These are phyloP conservation scores for Thunnus maccoyii DNA, from an alignment of 2,113 vertebrate species.

Conservation along the genomic window DNA sequence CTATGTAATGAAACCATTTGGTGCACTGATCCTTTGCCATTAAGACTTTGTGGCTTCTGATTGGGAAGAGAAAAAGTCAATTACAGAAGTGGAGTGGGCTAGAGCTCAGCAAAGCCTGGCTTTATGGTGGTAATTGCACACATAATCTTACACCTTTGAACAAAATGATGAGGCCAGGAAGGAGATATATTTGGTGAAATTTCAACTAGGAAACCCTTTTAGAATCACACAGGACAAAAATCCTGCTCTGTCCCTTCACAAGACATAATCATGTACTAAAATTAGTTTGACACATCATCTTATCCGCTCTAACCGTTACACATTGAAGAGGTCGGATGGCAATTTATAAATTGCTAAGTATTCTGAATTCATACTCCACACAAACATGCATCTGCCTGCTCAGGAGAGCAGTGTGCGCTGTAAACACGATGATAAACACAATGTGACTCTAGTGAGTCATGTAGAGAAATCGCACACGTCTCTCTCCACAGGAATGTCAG, in stretches of 20 bases:
- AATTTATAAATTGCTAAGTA: neutral
- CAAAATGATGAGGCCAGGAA: slow-evolving; percentile 53
- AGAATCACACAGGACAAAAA: slow-evolving; percentile 15
- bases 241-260: slow-evolving; percentile 19
- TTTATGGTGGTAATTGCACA: slow-evolving; percentile 69
- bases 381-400: slow-evolving; percentile 1
- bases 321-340: neutral
- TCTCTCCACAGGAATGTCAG: slow-evolving; percentile 48
- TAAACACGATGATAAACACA: slow-evolving; percentile 33
- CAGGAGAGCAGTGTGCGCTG: neutral
- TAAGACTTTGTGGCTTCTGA: slow-evolving; percentile 66
- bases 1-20: slow-evolving; percentile 72
- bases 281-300: slow-evolving; percentile 35
- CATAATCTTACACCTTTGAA: slow-evolving; percentile 65
- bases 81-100: slow-evolving; percentile 64
- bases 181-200: slow-evolving; percentile 57
- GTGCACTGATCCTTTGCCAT: slow-evolving; percentile 72
- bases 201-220: slow-evolving; percentile 53
- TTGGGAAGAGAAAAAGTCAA: slow-evolving; percentile 72
- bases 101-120: slow-evolving; percentile 67
- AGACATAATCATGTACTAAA: slow-evolving; percentile 29
- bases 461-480: slow-evolving; percentile 1
- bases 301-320: slow-evolving; percentile 12
- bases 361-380: neutral
- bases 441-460: slow-evolving; percentile 8